These are phyloP conservation scores for Philotrypesis tridentata DNA, from an alignment of 1,140 invertebrate genomes.

Conservation along the genomic window DNA sequence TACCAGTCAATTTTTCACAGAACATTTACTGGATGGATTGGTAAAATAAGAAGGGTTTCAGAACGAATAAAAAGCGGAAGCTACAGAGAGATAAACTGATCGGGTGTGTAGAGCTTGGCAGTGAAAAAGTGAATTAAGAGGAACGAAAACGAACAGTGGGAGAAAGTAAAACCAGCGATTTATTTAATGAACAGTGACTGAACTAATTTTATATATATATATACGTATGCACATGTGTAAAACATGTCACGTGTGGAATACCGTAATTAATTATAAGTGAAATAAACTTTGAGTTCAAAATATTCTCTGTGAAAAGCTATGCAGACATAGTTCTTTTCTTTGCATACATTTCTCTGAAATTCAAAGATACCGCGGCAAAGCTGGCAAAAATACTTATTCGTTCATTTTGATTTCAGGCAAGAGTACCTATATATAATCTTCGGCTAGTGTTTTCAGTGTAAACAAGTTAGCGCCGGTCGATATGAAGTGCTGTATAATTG, in stretches of 20 bases:
- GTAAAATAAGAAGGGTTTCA: slow-evolving; percentile 3
- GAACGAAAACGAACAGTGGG: neutral
- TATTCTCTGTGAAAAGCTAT: too few species aligned
- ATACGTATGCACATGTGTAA: too few species aligned
- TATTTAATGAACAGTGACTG: neutral
- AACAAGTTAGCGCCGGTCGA: neutral
- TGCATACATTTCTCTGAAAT: neutral
- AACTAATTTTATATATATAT: neutral
- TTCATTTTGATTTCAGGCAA: neutral
- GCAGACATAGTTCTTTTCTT: neutral
- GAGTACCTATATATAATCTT: neutral
- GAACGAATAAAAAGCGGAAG: neutral
- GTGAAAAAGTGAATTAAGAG: neutral
- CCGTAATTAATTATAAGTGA: too few species aligned
- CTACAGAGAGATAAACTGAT: slow-evolving; percentile 9
- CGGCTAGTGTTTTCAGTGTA: neutral
- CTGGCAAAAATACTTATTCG: neutral
- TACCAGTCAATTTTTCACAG: slow-evolving; percentile 9
- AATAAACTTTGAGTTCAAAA: too few species aligned
- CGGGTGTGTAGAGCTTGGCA: neutral
- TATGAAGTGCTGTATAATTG: neutral
- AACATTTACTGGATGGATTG: slow-evolving; percentile 34
- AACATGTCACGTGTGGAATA: too few species aligned
- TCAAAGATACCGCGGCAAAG: neutral
- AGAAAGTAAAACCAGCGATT: neutral